Evolutionary conservation across 2,888 invertebrate genomes (phyloP).

Genomic region (Panorpa germanica): DNA sequence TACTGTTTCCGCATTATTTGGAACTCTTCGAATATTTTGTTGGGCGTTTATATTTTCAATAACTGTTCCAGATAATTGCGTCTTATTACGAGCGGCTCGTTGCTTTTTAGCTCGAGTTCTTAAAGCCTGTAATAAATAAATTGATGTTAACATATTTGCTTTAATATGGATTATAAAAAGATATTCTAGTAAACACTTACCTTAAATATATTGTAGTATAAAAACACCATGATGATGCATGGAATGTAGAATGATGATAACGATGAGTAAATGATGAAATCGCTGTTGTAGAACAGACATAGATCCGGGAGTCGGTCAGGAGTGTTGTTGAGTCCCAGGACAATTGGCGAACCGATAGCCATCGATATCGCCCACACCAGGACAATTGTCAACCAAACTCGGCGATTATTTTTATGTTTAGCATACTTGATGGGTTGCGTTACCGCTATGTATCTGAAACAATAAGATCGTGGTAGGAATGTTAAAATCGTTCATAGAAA

Average conservation of each 20-base stretch:
- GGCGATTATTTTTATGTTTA: slow-evolving; percentile 88
- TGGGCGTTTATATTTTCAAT: slow-evolving; percentile 85
- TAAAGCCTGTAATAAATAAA: slow-evolving; percentile 44
- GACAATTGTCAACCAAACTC: slow-evolving; percentile 87
- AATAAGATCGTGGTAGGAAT: too few relatives aligned
- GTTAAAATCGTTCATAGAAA: too few relatives aligned
- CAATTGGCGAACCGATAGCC: slow-evolving; percentile 91
- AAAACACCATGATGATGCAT: slow-evolving; percentile 93
- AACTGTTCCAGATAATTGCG: slow-evolving; percentile 57
- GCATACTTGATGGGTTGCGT: slow-evolving; percentile 98
- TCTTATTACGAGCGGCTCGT: slow-evolving; percentile 60
- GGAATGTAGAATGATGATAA: slow-evolving; percentile 98
- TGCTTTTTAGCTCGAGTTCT: slow-evolving; percentile 69
- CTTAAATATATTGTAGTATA: slow-evolving; percentile 95
- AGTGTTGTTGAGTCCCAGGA: slow-evolving; percentile 88
- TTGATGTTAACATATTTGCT: background rate
- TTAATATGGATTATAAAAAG: background rate
- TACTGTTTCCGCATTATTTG: too few relatives aligned
- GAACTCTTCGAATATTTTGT: too few relatives aligned
- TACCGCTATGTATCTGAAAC: slow-evolving; percentile 90
- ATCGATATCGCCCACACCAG: slow-evolving; percentile 92
- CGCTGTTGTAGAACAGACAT: slow-evolving; percentile 94
- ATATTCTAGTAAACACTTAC: slow-evolving; percentile 31
- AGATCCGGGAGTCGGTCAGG: slow-evolving; percentile 64
- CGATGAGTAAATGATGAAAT: slow-evolving; percentile 96